Percentiles rank a stretch among this genome's conserved stretches.
Evolutionary conservation across 2,797 vertebrate species (phyloP).

Genomic region (Cuculus canorus): DNA sequence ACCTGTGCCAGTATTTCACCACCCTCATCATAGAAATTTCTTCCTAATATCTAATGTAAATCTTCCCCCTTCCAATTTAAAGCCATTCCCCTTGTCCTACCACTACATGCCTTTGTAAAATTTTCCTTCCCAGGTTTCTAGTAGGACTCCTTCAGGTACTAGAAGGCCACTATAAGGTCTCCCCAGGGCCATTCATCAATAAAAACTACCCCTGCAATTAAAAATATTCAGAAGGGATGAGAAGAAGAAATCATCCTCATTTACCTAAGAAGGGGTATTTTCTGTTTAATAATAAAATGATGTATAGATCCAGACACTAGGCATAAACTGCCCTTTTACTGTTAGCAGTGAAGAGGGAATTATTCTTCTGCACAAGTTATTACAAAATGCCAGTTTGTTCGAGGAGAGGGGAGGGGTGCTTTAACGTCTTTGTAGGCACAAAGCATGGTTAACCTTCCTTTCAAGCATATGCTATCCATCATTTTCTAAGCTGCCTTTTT

Average conservation of each 20-base stretch:
- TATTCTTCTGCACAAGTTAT: background rate
- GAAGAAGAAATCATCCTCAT: background rate
- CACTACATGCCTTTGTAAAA: no score
- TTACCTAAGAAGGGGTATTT: background rate
- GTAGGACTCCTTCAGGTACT: no score
- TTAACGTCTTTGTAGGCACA: background rate
- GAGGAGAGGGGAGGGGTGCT: background rate
- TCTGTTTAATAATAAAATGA: background rate
- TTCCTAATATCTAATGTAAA: no score
- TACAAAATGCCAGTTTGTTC: background rate
- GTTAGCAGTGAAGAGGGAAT: background rate
- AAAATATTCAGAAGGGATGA: background rate
- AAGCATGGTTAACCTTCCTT: background rate
- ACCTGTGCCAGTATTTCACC: no score
- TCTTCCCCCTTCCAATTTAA: no score
- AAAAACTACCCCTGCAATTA: background rate
- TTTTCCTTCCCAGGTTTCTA: no score
- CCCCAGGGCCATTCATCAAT: background rate
- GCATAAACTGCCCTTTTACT: background rate
- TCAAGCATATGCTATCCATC: background rate
- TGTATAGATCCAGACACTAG: background rate
- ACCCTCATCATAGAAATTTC: no score
- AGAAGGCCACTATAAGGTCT: no score
- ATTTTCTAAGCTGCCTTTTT: background rate
- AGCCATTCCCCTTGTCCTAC: no score